These are phyloP conservation scores for Patiria pectinifera DNA, from an alignment of 53 echinoderm and acorn worm species.

Conservation along the genomic window DNA sequence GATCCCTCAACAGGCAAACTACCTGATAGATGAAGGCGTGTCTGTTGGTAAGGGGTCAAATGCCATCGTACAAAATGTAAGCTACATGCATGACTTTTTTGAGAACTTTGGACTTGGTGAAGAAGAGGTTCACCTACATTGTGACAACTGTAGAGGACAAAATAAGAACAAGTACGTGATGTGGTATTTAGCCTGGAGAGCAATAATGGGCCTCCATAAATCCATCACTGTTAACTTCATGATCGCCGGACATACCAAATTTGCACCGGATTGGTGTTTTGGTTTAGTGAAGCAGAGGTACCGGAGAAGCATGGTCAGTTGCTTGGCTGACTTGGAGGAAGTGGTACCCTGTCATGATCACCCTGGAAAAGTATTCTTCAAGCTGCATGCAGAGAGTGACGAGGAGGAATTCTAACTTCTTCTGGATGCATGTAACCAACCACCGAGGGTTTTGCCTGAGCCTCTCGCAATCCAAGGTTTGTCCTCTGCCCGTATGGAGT, in stretches of 20 bases:
- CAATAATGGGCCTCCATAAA: constrained; percentile 49
- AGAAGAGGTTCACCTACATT: constrained; percentile 40
- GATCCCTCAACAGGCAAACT: constrained; percentile 56
- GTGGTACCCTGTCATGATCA: no score
- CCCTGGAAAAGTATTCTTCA: no score
- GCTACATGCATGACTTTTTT: constrained; percentile 69
- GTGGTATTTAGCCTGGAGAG: constrained; percentile 62
- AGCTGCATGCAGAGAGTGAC: no score
- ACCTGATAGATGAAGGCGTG: constrained; percentile 75
- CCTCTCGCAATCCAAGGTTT: not conserved
- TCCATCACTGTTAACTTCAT: constrained; percentile 33
- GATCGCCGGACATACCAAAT: constrained; percentile 63
- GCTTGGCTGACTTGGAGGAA: no score
- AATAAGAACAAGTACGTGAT: constrained; percentile 73
- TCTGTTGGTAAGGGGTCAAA: constrained; percentile 57
- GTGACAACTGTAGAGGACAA: constrained; percentile 72
- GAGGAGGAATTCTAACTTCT: not conserved
- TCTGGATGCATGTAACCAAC: not conserved
- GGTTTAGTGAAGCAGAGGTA: constrained; percentile 44
- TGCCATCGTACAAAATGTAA: constrained; percentile 52
- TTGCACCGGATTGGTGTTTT: constrained; percentile 64
- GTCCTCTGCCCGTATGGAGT: not conserved
- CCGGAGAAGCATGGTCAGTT: no score
- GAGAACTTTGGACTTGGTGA: constrained; percentile 59
- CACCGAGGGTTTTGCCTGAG: constrained; percentile 14